These are phyloP conservation scores for Pavo muticus DNA, from an alignment of 2,113 vertebrate species.

Conservation along the genomic window DNA sequence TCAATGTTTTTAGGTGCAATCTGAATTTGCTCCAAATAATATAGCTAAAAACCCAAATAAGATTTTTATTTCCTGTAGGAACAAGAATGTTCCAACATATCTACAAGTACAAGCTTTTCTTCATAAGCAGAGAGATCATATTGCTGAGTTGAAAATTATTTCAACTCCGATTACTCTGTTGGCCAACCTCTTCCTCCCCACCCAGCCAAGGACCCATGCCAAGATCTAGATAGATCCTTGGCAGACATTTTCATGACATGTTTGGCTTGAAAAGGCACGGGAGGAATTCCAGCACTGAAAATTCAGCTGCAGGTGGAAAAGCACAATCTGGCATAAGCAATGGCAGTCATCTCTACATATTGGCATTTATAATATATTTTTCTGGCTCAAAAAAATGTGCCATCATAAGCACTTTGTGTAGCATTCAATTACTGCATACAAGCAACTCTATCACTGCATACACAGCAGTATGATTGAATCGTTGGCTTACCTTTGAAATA, in stretches of 20 bases:
- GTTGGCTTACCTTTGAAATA: background rate
- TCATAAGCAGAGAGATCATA: slow-evolving; percentile 30
- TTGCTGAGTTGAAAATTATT: slow-evolving; percentile 42
- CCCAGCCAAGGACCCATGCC: slow-evolving; percentile 34
- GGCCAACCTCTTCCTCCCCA: slow-evolving; percentile 21
- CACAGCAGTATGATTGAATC: background rate
- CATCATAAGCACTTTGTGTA: background rate
- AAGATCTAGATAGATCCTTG: slow-evolving; percentile 51
- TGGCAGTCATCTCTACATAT: background rate
- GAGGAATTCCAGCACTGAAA: slow-evolving; percentile 47
- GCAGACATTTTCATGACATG: slow-evolving; percentile 59
- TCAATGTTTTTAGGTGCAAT: slow-evolving; percentile 1
- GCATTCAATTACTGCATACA: background rate
- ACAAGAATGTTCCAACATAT: background rate
- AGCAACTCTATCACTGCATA: background rate
- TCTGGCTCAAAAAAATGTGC: slow-evolving; percentile 15
- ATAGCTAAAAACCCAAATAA: background rate
- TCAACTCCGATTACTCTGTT: slow-evolving; percentile 28
- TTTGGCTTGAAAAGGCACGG: slow-evolving; percentile 31
- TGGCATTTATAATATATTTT: background rate
- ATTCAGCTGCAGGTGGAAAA: slow-evolving; percentile 65
- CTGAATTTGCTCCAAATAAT: slow-evolving; percentile 34
- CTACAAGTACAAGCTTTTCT: background rate
- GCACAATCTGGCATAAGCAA: background rate
- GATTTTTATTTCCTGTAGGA: slow-evolving; percentile 14